Evolutionary conservation across 2,797 vertebrate genomes (phyloP), one percentile per base, ranked within the genome.

Genomic region (Pyrocephalus nanus): DNA sequence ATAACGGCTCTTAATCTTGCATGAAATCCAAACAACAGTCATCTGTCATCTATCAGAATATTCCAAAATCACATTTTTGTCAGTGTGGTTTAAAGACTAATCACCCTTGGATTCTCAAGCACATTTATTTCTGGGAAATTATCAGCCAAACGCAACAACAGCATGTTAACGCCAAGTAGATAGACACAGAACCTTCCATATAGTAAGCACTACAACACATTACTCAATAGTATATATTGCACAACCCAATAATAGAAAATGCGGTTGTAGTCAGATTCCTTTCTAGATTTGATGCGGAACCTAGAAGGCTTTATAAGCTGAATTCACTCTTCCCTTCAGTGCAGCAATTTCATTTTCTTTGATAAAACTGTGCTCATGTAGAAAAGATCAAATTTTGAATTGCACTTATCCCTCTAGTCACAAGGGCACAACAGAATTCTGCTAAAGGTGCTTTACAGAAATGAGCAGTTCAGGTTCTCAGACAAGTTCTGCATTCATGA

Each of bases 311-410:
- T 89, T 77, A 42, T 17, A 87, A 71, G 22, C 45, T 23, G 42
- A 58, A 88, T 78, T 83, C 38, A 53, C 27, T 77, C 53, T 64
- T 70, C 65, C 26, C 32, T 88, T 83, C 79, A 86, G 54, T 36
- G 62, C 30, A 81, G 15, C 5, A 1, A 86, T 88, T 88, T 75
- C 8, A 55, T 78, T 88, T 78, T 48, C 58, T 81, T 62, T 73
- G 43, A 62, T 45, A 92, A 77, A 77, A 88, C 7, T 70, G 50
- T 62, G 43, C 50, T 95, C 32, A 36, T 55, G n/a, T 29, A 92
- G 74, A 86, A 75, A 86, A 86, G 25, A 90, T 69, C 36, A 51
- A 51, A 88, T 93, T 58, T 92, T 36, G 60, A 95, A 72, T 19
- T 75, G n/a, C 22, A 66, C 6, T 90, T 81, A 65, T 11, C 34